Conservation (phyloP, 2,888 invertebrate species). For the Thyatira batis region DNA sequence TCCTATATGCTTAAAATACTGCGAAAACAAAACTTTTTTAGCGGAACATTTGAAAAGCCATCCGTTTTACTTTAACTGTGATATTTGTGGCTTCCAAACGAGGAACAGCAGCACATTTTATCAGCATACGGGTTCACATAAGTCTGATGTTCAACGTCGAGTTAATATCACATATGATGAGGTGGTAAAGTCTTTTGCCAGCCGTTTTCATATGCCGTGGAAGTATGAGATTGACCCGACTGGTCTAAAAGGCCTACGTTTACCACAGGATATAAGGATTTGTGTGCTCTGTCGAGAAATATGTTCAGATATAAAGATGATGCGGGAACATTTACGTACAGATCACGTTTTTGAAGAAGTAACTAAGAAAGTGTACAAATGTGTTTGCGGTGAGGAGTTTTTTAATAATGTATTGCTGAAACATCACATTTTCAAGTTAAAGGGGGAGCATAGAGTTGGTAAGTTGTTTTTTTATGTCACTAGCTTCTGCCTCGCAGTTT, state of each 20-base stretch:
- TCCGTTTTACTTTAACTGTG: conserved; percentile 34
- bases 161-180: conserved; percentile 7
- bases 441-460: conserved; percentile 31
- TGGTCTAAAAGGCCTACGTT: conserved; percentile 32
- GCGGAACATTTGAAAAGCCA: conserved; percentile 41
- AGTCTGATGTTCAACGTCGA: fast-evolving
- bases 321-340: conserved; percentile 31
- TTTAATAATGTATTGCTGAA: conserved; percentile 49
- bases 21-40: conserved; percentile 16
- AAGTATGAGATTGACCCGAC: conserved; percentile 19
- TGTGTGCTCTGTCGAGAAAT: conserved; percentile 58
- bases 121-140: conserved; percentile 36
- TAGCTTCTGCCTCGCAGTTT: too few species aligned
- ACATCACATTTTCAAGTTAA: conserved; percentile 51
- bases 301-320: conserved; percentile 24
- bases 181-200: conserved; percentile 13
- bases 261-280: conserved; percentile 32
- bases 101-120: conserved; percentile 26
- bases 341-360: conserved; percentile 25
- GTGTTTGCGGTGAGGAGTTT: conserved; percentile 52
- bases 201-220: fast-evolving
- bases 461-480: too few species aligned
- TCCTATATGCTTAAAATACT: conserved; percentile 45
- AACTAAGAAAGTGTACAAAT: conserved; percentile 22
- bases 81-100: conserved; percentile 37